These are phyloP conservation scores for Oryzias woworae DNA, from an alignment of 2,113 vertebrate species.

Conservation along the genomic window DNA sequence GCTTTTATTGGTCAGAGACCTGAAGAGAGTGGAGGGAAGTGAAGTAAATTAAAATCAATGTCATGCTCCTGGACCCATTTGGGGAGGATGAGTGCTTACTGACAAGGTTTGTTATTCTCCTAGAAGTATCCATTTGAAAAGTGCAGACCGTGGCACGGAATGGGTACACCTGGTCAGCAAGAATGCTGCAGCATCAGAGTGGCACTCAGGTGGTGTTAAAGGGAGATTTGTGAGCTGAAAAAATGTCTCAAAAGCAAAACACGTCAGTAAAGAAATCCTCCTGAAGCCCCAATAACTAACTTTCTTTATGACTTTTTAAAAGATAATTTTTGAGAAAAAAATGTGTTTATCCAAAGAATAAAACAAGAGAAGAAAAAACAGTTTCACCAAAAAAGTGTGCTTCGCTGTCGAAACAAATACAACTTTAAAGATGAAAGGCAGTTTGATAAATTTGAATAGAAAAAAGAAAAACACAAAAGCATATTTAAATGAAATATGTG, in stretches of 20 bases:
- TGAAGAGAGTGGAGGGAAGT: constrained; percentile 30
- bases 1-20: constrained; percentile 20
- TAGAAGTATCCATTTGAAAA: constrained; percentile 41
- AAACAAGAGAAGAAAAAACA: too few species aligned
- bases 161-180: constrained; percentile 39
- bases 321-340: too few species aligned
- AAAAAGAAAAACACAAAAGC: too few species aligned
- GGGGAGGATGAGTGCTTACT: constrained; percentile 38
- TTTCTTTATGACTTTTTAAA: too few species aligned
- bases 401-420: too few species aligned
- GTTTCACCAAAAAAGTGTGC: too few species aligned
- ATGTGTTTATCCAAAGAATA: too few species aligned
- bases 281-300: too few species aligned
- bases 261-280: not conserved
- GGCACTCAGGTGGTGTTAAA: constrained; percentile 3
- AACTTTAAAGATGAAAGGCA: too few species aligned
- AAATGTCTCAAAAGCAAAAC: constrained; percentile 6
- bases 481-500: not conserved
- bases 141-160: constrained; percentile 19
- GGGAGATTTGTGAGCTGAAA: constrained; percentile 8
- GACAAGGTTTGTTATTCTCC: constrained; percentile 35
- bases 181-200: constrained; percentile 14
- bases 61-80: constrained; percentile 45
- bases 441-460: too few species aligned
- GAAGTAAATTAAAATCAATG: constrained; percentile 53